phyloP scores from a whole-genome alignment of 2,888 invertebrate genomes.

The Rosalia funebris region DNA sequence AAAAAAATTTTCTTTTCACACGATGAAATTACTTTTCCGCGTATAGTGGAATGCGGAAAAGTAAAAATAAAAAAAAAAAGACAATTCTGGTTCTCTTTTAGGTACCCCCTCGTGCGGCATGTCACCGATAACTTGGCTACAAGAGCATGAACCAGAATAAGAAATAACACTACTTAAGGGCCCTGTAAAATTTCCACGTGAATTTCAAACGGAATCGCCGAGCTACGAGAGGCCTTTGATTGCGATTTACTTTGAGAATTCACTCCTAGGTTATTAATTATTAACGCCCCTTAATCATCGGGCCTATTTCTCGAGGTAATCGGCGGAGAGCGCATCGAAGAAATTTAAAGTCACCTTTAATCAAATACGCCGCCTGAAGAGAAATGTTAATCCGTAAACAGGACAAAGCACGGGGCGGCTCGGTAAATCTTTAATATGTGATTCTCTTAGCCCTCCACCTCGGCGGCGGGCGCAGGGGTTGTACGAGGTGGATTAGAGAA shows the following conservation, averaged over 20 bases:
- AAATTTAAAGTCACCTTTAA: not conserved
- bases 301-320: not conserved
- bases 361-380: not conserved
- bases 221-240: constrained; percentile 1
- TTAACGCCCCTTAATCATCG: constrained; percentile 1
- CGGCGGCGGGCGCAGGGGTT: too few relatives aligned
- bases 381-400: not conserved
- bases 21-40: too few relatives aligned
- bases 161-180: constrained; percentile 6
- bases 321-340: not conserved
- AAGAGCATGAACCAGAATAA: constrained; percentile 9
- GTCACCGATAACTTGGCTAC: too few relatives aligned
- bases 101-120: too few relatives aligned
- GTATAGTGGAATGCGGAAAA: too few relatives aligned
- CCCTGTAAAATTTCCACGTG: constrained; percentile 2
- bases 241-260: constrained; percentile 7
- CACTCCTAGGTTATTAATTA: constrained; percentile 3
- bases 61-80: too few relatives aligned
- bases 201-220: constrained; percentile 10
- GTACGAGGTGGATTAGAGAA: too few relatives aligned
- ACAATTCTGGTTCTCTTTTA: too few relatives aligned
- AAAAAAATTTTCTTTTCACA: too few relatives aligned
- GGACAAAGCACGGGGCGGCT: too few relatives aligned
- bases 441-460: too few relatives aligned
- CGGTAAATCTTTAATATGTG: too few relatives aligned